Conservation (phyloP, 2,113 vertebrate genomes). For the Hypomesus transpacificus region DNA sequence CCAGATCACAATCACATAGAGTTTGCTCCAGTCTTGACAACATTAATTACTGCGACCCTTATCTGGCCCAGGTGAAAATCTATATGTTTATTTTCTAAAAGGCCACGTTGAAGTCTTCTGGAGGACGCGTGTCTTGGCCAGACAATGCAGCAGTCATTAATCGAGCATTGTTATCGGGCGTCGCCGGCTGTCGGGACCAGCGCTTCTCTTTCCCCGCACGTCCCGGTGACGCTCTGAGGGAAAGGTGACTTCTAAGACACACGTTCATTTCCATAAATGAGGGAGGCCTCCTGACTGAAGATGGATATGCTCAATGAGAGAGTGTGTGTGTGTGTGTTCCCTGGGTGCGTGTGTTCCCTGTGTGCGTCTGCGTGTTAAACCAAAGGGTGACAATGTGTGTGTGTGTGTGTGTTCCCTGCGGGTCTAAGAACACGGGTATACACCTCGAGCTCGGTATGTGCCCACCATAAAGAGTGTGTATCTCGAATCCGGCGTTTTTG, state of each 20-base stretch:
- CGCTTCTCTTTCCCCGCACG: constrained; percentile 50
- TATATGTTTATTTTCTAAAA: constrained; percentile 61
- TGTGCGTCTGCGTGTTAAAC: background rate
- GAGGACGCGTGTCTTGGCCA: constrained; percentile 30
- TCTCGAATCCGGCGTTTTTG: no score
- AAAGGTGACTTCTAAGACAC: constrained; percentile 61
- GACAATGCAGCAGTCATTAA: constrained; percentile 43
- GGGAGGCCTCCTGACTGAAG: background rate
- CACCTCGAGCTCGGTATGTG: no score
- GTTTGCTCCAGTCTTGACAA: constrained; percentile 43
- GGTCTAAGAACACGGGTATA: no score
- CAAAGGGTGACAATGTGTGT: constrained; percentile 1
- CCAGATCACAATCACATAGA: constrained; percentile 31
- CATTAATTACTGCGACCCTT: constrained; percentile 60
- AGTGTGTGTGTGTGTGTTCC: background rate
- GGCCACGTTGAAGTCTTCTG: constrained; percentile 48
- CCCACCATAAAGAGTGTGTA: no score
- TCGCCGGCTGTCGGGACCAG: background rate
- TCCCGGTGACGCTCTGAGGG: constrained; percentile 19
- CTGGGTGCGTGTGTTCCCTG: background rate
- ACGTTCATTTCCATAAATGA: constrained; percentile 38
- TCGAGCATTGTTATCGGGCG: constrained; percentile 56
- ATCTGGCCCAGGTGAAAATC: constrained; percentile 55
- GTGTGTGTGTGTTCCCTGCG: background rate
- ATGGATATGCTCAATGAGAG: background rate